Conservation (phyloP, 2,113 vertebrate species). For the Struthio camelus region DNA sequence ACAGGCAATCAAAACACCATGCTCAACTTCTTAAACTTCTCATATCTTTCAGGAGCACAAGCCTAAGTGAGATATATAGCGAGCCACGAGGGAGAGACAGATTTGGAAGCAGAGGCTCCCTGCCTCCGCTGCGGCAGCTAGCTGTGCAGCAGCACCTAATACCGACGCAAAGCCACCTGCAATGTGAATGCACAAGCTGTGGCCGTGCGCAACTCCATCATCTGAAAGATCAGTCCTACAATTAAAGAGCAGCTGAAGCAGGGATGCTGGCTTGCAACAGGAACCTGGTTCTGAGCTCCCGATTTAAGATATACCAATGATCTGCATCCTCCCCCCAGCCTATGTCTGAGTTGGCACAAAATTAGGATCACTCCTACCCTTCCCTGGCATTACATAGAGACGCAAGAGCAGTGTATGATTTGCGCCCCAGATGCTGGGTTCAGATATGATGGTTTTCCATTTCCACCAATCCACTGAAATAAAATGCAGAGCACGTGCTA, state of each 20-base stretch:
- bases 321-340: background rate
- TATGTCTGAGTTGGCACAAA: no score
- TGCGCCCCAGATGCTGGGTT: accelerated
- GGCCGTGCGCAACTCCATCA: no score
- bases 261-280: background rate
- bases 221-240: background rate
- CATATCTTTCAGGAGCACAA: no score
- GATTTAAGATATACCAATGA: background rate
- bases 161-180: background rate
- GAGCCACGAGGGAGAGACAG: background rate
- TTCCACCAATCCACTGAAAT: no score
- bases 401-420: accelerated
- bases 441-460: no score
- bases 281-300: background rate
- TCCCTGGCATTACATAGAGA: background rate
- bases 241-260: background rate
- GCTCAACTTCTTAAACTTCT: no score
- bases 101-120: background rate
- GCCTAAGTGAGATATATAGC: no score
- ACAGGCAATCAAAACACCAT: no score
- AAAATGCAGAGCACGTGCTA: no score
- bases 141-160: no score
- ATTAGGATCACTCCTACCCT: background rate
- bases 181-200: no score
- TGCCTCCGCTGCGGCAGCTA: no score